Evolutionary conservation across 2,888 invertebrate species (phyloP), one percentile per base, ranked within the genome.

Genomic region (Autographa pulchrina): DNA sequence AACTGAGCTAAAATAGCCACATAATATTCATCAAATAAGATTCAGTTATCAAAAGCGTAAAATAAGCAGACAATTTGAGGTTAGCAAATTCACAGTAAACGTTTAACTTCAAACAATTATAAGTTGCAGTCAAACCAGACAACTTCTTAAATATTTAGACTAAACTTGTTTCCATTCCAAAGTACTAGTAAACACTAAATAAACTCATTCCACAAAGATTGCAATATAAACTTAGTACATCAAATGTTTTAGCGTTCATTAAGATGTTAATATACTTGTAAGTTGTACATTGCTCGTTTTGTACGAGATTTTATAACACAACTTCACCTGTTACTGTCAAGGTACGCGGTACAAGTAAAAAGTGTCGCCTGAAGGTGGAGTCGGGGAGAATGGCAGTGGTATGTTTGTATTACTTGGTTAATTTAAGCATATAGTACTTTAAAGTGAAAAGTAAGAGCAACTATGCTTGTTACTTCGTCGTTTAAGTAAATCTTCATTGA

Each of bases 151-250:
- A 68, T 66, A 74, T 61, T 68, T 62, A 70, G 25, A 67, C 25
- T 14, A 41, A 70, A 79, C 62, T 72, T 68, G 13, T 35, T 16
- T 67, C 64, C 59, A 58, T 52, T 38, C 7, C 14, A 11, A 64
- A 64, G 56, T n/a, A 61, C 62, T 13, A 62, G 16, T 38, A 35
- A 31, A 59, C 67, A 63, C 61, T 68, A 63, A 75, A 82, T 76
- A 79, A 82, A 84, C 72, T 72, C 74, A 73, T 84, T 68, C 58
- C 63, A 68, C 68, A 72, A 75, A 75, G 76, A 77, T 85, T 82
- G 81, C 82, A 84, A 85, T 88, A 86, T 85, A 88, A 90, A 90
- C 88, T 89, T 86, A 64, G 68, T 71, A 74, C 85, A 87, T 89
- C 75, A 88, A 85, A 80, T 82, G 84, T 78, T 87, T 87, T 83